Evolutionary conservation across 2,888 invertebrate genomes (phyloP).

Genomic region (Bedellia somnulentella): DNA sequence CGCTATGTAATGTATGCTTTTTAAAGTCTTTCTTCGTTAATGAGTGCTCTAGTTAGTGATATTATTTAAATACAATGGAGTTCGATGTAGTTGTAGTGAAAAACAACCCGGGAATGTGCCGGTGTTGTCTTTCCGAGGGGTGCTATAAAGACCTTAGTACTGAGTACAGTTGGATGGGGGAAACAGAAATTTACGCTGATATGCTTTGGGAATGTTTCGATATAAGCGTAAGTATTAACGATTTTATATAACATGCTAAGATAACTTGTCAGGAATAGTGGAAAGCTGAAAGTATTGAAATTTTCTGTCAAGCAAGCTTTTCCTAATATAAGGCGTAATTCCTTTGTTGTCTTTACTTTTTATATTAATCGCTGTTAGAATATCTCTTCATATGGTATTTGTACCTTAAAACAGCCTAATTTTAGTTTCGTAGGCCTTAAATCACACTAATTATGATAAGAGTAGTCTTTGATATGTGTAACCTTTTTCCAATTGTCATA

Average conservation of each 20-base stretch:
- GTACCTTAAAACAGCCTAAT: too few relatives aligned
- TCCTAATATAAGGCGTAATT: too few relatives aligned
- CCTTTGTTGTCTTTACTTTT: too few relatives aligned
- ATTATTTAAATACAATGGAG: slow-evolving; percentile 23
- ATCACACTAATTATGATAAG: too few relatives aligned
- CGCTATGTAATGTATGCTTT: not conserved
- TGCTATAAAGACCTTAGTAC: slow-evolving; percentile 46
- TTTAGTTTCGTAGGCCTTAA: too few relatives aligned
- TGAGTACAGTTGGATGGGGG: slow-evolving; percentile 48
- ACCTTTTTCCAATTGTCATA: too few relatives aligned
- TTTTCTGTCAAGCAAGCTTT: too few relatives aligned
- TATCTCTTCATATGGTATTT: too few relatives aligned
- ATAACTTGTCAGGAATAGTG: not conserved
- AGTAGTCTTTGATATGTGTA: too few relatives aligned
- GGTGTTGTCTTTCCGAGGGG: slow-evolving; percentile 51
- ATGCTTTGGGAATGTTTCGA: slow-evolving; percentile 51
- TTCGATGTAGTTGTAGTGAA: slow-evolving; percentile 44
- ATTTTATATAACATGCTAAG: not conserved
- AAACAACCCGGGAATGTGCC: slow-evolving; percentile 48
- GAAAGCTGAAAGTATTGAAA: too few relatives aligned
- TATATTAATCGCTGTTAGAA: too few relatives aligned
- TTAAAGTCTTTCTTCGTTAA: not conserved
- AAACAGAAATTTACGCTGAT: slow-evolving; percentile 49
- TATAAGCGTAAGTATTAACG: slow-evolving; percentile 35
- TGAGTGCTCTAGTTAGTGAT: not conserved